Percentiles rank a stretch among this genome's conserved stretches.
Evolutionary conservation across 2,113 vertebrate genomes (phyloP).

Genomic region (Neodontobutis hainanensis): DNA sequence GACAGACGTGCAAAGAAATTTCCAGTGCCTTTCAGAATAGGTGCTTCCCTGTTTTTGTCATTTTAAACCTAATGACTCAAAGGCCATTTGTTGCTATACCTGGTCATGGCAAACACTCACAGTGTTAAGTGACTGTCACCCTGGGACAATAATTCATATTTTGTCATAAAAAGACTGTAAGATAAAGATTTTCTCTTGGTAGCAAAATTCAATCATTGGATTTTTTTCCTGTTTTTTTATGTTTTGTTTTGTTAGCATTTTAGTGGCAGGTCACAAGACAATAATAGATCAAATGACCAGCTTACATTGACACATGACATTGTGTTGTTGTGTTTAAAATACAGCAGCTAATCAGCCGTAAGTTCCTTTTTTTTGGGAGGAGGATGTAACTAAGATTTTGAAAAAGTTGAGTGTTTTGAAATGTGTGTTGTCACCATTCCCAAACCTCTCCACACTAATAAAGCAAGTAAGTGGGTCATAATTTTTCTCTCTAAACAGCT

Average conservation of each 20-base stretch:
- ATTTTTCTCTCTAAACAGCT: conserved; percentile 11
- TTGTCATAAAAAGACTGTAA: not conserved
- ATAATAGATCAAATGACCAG: not conserved
- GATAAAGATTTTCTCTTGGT: conserved; percentile 17
- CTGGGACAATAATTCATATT: conserved; percentile 1
- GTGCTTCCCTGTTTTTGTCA: conserved; percentile 15
- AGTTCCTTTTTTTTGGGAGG: too few species aligned
- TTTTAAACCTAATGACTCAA: conserved; percentile 29
- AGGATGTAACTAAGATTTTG: too few species aligned
- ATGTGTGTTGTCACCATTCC: too few species aligned
- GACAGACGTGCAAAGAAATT: not conserved
- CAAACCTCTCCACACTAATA: too few species aligned
- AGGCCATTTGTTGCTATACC: not conserved
- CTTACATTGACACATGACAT: not conserved
- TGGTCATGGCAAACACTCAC: conserved; percentile 33
- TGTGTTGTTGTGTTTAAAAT: not conserved
- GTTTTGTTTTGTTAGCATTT: not conserved
- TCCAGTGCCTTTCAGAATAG: not conserved
- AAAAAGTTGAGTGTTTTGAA: too few species aligned
- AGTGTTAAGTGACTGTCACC: not conserved
- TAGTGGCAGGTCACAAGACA: conserved; percentile 11
- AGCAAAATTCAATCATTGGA: conserved; percentile 15
- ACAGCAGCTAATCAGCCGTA: too few species aligned
- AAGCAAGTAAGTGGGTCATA: not conserved
- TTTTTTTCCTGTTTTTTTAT: conserved; percentile 1